phyloP scores from a whole-genome alignment of 1,140 invertebrate species.

The Drosophila sproati region DNA sequence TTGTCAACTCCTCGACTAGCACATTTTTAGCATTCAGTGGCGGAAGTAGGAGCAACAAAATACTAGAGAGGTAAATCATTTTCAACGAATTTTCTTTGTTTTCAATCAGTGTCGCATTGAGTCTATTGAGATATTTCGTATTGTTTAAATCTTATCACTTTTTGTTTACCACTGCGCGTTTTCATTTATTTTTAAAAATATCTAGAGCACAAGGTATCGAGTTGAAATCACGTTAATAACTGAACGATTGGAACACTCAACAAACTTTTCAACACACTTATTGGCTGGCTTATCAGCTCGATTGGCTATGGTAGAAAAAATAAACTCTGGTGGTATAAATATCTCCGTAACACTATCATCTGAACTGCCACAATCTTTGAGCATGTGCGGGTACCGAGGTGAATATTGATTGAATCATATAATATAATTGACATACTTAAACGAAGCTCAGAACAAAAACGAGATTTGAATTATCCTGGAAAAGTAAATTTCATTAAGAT shows the following conservation, averaged over 20 bases:
- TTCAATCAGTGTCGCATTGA: slow-evolving; percentile 5
- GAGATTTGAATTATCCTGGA: too few species aligned
- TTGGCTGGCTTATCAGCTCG: slow-evolving; percentile 29
- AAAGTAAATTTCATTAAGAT: too few species aligned
- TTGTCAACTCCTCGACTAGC: slow-evolving; percentile 64
- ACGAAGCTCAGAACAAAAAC: neutral
- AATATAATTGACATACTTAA: neutral
- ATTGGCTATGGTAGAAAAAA: slow-evolving; percentile 38
- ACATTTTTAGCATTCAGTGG: slow-evolving; percentile 43
- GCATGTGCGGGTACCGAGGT: neutral
- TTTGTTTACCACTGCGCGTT: neutral
- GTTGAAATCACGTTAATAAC: slow-evolving; percentile 43
- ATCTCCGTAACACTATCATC: slow-evolving; percentile 11
- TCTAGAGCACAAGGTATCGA: slow-evolving; percentile 23
- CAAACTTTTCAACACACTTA: slow-evolving; percentile 31
- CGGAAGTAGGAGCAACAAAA: slow-evolving; percentile 9
- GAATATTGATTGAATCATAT: neutral
- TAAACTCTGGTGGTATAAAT: neutral
- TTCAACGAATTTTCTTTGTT: slow-evolving; percentile 39
- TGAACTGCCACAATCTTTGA: neutral
- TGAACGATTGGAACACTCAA: slow-evolving; percentile 30
- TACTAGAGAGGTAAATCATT: slow-evolving; percentile 12
- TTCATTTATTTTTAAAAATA: slow-evolving; percentile 2
- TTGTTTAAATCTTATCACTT: slow-evolving; percentile 59
- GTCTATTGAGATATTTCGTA: slow-evolving; percentile 32